Evolutionary conservation across 2,888 invertebrate species (phyloP).

Genomic region (Trichopoda pennipes): DNA sequence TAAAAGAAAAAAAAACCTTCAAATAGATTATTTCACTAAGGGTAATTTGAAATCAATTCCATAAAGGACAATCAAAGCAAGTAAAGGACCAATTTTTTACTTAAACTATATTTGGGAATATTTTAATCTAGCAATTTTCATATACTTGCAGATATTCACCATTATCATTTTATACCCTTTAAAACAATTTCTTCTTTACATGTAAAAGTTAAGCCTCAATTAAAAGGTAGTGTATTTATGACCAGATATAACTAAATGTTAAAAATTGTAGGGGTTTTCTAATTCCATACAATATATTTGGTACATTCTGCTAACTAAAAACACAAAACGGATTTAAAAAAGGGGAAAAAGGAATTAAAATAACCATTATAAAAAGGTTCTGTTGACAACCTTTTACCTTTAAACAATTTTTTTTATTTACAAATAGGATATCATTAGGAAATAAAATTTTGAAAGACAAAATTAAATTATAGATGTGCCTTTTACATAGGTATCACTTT

Average conservation of each 20-base stretch:
- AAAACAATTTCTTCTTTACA: not conserved
- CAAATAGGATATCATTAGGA: too few relatives aligned
- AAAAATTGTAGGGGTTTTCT: too few relatives aligned
- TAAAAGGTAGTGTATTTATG: not conserved
- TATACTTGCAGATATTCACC: not conserved
- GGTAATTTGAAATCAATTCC: constrained; percentile 68
- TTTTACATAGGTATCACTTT: too few relatives aligned
- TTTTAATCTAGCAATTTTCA: constrained; percentile 40
- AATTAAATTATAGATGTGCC: too few relatives aligned
- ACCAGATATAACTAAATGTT: not conserved
- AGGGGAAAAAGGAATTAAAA: not conserved
- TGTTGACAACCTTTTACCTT: too few relatives aligned
- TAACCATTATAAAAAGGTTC: too few relatives aligned
- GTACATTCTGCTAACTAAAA: too few relatives aligned
- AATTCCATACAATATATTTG: too few relatives aligned
- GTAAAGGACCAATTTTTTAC: constrained; percentile 71
- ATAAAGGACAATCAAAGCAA: constrained; percentile 70
- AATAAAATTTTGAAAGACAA: too few relatives aligned
- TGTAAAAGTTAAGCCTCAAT: not conserved
- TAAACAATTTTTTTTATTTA: too few relatives aligned
- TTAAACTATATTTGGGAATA: constrained; percentile 71
- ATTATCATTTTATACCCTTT: not conserved
- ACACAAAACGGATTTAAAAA: not conserved
- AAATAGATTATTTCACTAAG: constrained; percentile 29
- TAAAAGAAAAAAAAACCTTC: not conserved